phyloP scores from a whole-genome alignment of 2,888 invertebrate genomes.

The Callimorpha dominula region DNA sequence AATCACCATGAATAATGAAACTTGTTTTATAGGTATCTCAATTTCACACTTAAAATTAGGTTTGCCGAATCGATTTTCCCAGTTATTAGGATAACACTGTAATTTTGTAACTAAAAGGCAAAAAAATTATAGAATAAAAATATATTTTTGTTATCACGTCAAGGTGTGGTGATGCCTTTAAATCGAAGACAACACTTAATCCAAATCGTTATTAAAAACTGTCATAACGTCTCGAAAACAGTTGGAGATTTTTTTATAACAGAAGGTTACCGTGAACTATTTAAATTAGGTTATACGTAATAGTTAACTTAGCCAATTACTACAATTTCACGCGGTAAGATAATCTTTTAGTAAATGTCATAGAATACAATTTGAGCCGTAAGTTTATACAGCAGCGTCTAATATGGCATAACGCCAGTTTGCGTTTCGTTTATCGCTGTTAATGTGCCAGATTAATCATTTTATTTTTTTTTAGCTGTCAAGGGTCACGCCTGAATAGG shows the following conservation, averaged over 20 bases:
- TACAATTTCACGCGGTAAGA: slow-evolving; percentile 39
- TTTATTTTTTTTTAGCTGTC: slow-evolving; percentile 35
- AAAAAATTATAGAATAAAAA: too few species aligned
- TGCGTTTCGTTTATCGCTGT: slow-evolving; percentile 45
- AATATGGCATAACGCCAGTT: slow-evolving; percentile 24
- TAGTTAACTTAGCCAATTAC: slow-evolving; percentile 45
- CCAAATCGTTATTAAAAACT: background rate
- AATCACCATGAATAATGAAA: too few species aligned
- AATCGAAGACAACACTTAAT: too few species aligned
- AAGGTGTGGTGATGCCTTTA: too few species aligned
- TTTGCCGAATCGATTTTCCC: too few species aligned
- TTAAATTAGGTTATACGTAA: slow-evolving; percentile 40
- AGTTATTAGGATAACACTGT: background rate
- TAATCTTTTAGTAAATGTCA: slow-evolving; percentile 42
- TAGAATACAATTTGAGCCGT: slow-evolving; percentile 29
- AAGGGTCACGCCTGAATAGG: slow-evolving; percentile 35
- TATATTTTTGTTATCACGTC: too few species aligned
- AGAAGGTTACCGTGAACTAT: slow-evolving; percentile 28
- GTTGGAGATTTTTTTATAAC: background rate
- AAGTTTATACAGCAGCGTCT: slow-evolving; percentile 26
- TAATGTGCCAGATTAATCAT: slow-evolving; percentile 50
- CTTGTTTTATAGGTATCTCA: too few species aligned
- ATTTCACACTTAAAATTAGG: too few species aligned
- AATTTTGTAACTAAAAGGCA: background rate
- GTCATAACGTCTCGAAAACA: background rate